Evolutionary conservation across 2,113 vertebrate genomes (phyloP), one percentile per base, ranked within the genome.

Genomic region (Spermophilus dauricus): DNA sequence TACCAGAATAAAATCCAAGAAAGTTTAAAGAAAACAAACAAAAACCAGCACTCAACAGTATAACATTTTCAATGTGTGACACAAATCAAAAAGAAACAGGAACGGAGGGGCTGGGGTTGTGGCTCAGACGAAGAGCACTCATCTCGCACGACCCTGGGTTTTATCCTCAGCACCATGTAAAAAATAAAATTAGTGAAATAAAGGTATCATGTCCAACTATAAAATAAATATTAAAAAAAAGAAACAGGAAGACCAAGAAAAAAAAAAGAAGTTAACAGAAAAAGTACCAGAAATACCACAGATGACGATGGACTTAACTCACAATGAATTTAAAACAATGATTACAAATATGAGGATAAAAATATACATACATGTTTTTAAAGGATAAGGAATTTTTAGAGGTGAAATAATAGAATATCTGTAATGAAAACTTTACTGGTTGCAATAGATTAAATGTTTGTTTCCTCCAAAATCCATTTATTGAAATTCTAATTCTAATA

Each of bases 281-380:
- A 45, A 28, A 42, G 53, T 73, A 63, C 45, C 72, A 96, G 72
- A 93, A 88, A 92, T 82, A 6, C 42, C 63, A 81, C 37, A 91
- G 26, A 18, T 80, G 37, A 42, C 39, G 39, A 84, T 39, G 14
- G 28, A 56, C 73, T 89, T 78, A 95, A 37, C n/a, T 67, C 5
- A 67, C 9, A 72, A 48, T 93, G 32, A 75, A 14, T 42, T 89
- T 85, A 81, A 90, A 86, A 89, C 7, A 75, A 45, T 18, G 80
- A 39, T 63, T 72, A 8, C 26, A 81, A 90, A 72, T 56, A 17
- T 11, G 20, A 85, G 8, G 12, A 82, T 13, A 76, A 32, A 76
- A 67, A 28, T 65, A 8, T 76, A 69, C 77, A 84, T 63, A 56
- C 42, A 28, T 61, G 12, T 61, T 61, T 80, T 32, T 3, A 45